Conservation (phyloP, 2,797 vertebrate species). For the Amblyopsis hoosieri region DNA sequence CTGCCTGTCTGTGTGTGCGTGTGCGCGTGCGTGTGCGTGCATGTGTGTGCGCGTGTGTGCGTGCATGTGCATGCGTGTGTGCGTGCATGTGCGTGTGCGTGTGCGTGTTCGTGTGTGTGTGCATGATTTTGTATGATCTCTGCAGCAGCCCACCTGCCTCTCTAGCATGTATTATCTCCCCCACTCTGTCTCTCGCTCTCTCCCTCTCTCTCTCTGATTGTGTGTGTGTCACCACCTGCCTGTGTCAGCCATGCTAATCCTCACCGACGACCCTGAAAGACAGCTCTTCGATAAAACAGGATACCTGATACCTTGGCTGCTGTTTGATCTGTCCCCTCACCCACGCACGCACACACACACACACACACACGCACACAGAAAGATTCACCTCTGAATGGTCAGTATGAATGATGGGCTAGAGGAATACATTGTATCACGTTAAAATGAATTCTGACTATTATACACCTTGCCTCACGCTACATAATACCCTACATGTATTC, state of each 20-base stretch:
- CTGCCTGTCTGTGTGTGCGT: slow-evolving; percentile 28
- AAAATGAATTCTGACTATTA: background rate
- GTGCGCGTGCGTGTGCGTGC: background rate
- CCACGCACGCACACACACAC: slow-evolving; percentile 6
- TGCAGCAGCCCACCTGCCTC: slow-evolving; percentile 44
- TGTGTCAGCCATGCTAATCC: slow-evolving; percentile 64
- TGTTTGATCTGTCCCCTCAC: slow-evolving; percentile 61
- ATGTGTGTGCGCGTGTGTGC: slow-evolving; percentile 2
- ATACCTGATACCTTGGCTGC: slow-evolving; percentile 63
- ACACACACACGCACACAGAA: no score
- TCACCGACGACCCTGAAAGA: slow-evolving; percentile 70
- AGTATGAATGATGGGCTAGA: no score
- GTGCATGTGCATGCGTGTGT: slow-evolving; percentile 9
- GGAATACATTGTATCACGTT: background rate
- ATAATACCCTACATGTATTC: slow-evolving; percentile 26
- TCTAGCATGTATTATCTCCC: slow-evolving; percentile 9
- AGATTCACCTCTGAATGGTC: background rate
- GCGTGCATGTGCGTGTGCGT: slow-evolving; percentile 11
- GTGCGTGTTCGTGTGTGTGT: slow-evolving; percentile 3
- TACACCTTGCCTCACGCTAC: slow-evolving; percentile 29
- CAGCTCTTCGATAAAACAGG: slow-evolving; percentile 69
- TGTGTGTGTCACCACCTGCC: slow-evolving; percentile 50
- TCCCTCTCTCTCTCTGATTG: slow-evolving; percentile 18
- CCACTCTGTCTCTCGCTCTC: slow-evolving; percentile 37
- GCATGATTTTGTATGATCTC: slow-evolving; percentile 24